Conservation (phyloP, 1,140 invertebrate species). For the Atopsyche davidsoni region DNA sequence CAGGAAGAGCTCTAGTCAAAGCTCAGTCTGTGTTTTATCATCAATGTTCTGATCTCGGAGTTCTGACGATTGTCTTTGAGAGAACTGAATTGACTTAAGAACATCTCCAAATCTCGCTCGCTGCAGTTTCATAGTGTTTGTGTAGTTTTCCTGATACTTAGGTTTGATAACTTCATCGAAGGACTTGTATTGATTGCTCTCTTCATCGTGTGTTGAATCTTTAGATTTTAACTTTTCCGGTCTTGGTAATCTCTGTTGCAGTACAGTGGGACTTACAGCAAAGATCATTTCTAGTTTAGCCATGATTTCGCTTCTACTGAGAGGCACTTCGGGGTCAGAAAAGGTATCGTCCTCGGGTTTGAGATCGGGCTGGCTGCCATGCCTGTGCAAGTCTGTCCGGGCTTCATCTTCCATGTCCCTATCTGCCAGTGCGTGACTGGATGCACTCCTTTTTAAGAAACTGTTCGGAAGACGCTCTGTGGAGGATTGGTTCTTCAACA, state of each 20-base stretch:
- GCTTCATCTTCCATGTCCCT: not conserved
- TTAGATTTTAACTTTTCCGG: not conserved
- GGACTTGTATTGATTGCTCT: too few relatives aligned
- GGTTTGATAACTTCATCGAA: slow-evolving; percentile 7
- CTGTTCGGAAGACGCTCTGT: not conserved
- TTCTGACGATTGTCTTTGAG: too few relatives aligned
- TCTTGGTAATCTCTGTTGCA: not conserved
- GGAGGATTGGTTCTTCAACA: slow-evolving; percentile 7
- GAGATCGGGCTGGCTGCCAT: not conserved
- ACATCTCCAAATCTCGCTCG: slow-evolving; percentile 25
- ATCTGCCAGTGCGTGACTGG: slow-evolving; percentile 2
- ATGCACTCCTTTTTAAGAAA: slow-evolving; percentile 5
- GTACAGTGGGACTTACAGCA: not conserved
- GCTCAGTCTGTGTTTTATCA: too few relatives aligned
- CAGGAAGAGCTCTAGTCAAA: too few relatives aligned
- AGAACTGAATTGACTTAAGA: slow-evolving; percentile 23
- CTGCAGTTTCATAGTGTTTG: slow-evolving; percentile 26
- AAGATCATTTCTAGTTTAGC: slow-evolving; percentile 13
- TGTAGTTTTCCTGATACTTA: slow-evolving; percentile 17
- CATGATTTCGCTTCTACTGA: slow-evolving; percentile 13
- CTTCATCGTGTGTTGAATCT: slow-evolving; percentile 1
- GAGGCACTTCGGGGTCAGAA: not conserved
- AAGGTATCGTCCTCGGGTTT: not conserved
- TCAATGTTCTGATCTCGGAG: too few relatives aligned
- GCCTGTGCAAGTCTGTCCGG: not conserved